Evolutionary conservation across 2,888 invertebrate species (phyloP), one percentile per base, ranked within the genome.

Genomic region (Hedya salicella): DNA sequence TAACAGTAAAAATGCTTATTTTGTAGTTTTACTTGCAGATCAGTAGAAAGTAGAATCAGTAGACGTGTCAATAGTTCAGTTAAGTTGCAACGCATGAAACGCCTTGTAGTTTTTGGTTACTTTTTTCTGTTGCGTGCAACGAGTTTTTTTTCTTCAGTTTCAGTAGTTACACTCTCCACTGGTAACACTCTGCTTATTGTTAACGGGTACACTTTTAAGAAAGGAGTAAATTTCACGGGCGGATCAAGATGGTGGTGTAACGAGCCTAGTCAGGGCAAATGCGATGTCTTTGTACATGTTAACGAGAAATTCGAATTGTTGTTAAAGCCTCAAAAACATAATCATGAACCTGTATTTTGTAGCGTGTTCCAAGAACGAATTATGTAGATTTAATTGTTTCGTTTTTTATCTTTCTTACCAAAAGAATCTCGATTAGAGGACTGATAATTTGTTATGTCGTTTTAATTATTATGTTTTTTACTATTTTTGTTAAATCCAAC

Each of bases 121-220:
- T 61, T 13, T 60, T 67, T 72, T 64, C 32, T 62, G 42, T 62
- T 49, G 32, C 50, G 42, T 50, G 64, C 68, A 69, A 70, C 59
- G 62, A 13, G 21, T 70, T 56, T 71, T 75, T n/a, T 75, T 69
- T 75, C 70, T 86, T 77, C 73, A 88, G 88, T 88, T 77, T 79
- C 88, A 74, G 85, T 88, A 67, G 80, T 89, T 21, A 83, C 86
- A 11, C 69, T 88, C 67, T 83, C 85, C n/a, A 79, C 81, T 68
- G 88, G 87, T 60, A 84, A 72, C 66, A 87, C 84, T 2, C 73
- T 87, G 53, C 81, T 89, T 11, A 82, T 88, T 67, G 83, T 89
- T 59, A 87, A 88, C 66, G 89, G 89, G 1, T 86, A 88, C 68
- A 86, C 83, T n/a, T 89, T 86, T 73, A 84, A 82, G 68, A 79